Base-by-base conservation (phyloP, 2,888 invertebrate genomes). In the Patella ulyssiponensis region DNA sequence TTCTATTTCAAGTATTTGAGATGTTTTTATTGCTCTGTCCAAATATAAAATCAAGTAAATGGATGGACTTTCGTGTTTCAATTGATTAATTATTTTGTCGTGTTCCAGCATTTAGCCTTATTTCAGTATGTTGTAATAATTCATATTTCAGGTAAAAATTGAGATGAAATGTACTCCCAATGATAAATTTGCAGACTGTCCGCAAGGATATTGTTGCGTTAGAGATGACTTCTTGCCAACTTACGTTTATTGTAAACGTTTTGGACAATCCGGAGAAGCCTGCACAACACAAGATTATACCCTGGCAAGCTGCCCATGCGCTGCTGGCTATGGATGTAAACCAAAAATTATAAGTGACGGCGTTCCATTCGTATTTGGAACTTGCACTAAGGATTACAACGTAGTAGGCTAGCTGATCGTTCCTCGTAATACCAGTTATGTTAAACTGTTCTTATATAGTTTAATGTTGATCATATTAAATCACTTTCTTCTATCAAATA, bases 191-290 rank as follows among this genome's bases (percentile, higher is more conserved):
- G 64, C 71, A 1, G 75, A 70, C 0, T 84, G 84, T 54, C 83
- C 82, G 1, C 9, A 51, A 2, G 82, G 82, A 7, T 84, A 81
- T 74, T 84, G 84, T 73, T 84, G 84, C 69, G 83, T 81, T 4
- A 64, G 82, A 23, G 84, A 84, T 75, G 82, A 84, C 71, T 84
- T 84, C 73, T 74, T 83, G 20, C 80, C 84, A 4, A 71, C 78
- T n/a, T 81, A 78, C 44, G 80, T 83, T 33, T 84, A 82, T 81
- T 84, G 84, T 79, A 81, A 79, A 69, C 76, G 71, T 58, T 75
- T 81, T 52, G 82, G 83, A 2, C 20, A 53, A 7, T 15, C 15
- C 3, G 69, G 73, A 27, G 79, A 80, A 12, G 73, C 73, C 71
- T 84, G 84, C 74, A 79, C 80, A 44, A 82, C 81, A 1, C 64